Base-by-base conservation (phyloP, 2,113 vertebrate species). In the Chionodraco myersi region DNA sequence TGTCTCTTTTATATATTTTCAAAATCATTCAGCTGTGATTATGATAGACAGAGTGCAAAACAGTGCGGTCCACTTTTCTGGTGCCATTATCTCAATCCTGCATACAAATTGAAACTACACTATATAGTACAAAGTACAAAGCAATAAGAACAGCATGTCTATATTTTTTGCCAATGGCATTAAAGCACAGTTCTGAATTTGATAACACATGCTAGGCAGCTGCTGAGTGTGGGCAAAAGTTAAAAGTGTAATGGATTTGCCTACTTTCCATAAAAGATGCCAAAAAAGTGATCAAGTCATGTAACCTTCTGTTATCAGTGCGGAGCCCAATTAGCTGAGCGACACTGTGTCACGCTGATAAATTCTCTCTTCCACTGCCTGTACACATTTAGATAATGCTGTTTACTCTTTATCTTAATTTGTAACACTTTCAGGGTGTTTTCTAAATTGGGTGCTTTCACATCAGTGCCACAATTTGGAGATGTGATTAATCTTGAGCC, bases 301-400 rank as follows among this genome's bases (percentile, higher is more conserved):
- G 36, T 60, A 77, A 86, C 86, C 82, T 83, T 77, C 77, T 87
- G 82, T 89, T 90, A 90, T 86, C 77, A 59, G 71, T 23, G 3
- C 30, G 2, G 45, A 72, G 83, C 75, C 85, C 77, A 88, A 89
- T 90, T 89, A 89, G 72, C 79, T 49, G 74, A 88, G 47, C 6
- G 13, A 58, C 88, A 61, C 78, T 74, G 85, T 68, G 77, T 88
- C 83, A 81, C 15, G 62, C 71, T 85, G 88, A 88, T 86, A 86
- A 90, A 77, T 77, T 67, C 72, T 30, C 41, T 48, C 51, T 59
- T 57, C 9, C 21, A 21, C 60, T 51, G 70, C 75, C 79, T 83
- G 70, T 73, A 73, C 80, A 70, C 59, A 63, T 65, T 69, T 49
- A 69, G 66, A 54, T 8, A 80, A 52, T 23, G 10, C 6, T 56